Evolutionary conservation across 1,140 invertebrate species (phyloP).

Genomic region (Eupeodes corollae): DNA sequence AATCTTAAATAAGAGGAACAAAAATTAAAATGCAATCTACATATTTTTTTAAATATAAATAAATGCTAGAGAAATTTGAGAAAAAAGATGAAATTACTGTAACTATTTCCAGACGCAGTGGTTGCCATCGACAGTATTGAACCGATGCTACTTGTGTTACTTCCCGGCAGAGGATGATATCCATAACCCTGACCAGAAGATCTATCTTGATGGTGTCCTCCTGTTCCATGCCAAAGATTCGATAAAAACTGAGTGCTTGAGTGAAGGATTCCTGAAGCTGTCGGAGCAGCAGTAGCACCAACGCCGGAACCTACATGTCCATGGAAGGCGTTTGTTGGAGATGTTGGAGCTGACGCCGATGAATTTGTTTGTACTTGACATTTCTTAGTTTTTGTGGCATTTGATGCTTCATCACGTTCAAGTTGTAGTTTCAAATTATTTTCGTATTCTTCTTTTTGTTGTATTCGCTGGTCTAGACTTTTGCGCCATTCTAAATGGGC

Average conservation of each 20-base stretch:
- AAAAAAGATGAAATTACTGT: no score
- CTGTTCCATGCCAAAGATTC: conserved; percentile 46
- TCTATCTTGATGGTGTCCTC: background rate
- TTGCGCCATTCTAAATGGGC: conserved; percentile 22
- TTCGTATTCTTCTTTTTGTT: conserved; percentile 16
- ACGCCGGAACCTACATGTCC: no score
- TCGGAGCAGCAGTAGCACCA: conserved; percentile 5
- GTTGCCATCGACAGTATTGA: no score
- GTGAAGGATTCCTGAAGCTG: conserved; percentile 25
- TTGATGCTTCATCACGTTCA: background rate
- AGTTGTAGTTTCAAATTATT: conserved; percentile 2
- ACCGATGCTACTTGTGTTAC: no score
- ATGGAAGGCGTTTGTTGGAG: conserved; percentile 10
- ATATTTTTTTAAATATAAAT: no score
- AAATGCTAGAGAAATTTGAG: no score
- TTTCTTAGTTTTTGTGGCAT: background rate
- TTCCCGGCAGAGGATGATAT: no score
- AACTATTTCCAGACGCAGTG: no score
- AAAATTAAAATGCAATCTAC: no score
- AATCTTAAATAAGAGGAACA: conserved; percentile 10
- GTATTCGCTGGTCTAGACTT: conserved; percentile 16
- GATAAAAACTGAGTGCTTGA: conserved; percentile 51
- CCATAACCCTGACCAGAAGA: no score
- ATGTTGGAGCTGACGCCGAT: conserved; percentile 17
- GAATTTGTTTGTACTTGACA: conserved; percentile 2